Base-by-base conservation (phyloP, 2,888 invertebrate genomes). In the Eulithis prunata region DNA sequence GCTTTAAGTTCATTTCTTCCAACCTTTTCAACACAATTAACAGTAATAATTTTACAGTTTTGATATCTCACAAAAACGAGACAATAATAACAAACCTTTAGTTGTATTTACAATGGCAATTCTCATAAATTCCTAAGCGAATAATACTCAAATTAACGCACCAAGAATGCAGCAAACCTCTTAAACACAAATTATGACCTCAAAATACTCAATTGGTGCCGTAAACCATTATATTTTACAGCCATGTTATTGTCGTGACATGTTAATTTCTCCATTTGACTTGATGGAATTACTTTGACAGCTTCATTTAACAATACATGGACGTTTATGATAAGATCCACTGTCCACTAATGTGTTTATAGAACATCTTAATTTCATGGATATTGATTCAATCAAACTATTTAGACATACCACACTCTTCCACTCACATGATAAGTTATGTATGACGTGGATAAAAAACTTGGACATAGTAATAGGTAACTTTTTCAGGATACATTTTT, bases 241-340 rank as follows among this genome's bases (percentile, higher is more conserved):
- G 52, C 52, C 46, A 8, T 57, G 38, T 53, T 49, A 67, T 59
- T 63, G 46, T 57, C 46, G 53, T 60, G 47, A 60, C 59, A 49
- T 53, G 36, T 66, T 66, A 62, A 66, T 55, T 41, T 62, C 49
- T 36, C 54, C 83, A 83, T 83, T 82, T 82, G 79, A 80, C 83
- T 71, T 76, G 75, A 75, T 73, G 76, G 75, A 80, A 77, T 79
- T 79, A 82, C 90, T 52, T 86, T 86, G 89, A 90, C 87, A 85
- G 84, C 87, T 88, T 87, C 88, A 89, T 92, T 89, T 87, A 88
- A 88, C 89, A 88, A 88, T 88, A 89, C 86, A 86, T 88, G 87
- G 86, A 87, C 89, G 85, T 88, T 90, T 85, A 82, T 41, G 14
- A 11, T 21, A 41, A 46, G 36, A 12, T 32, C 43, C 14, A 8